Percentiles rank a stretch among this genome's conserved stretches.
Evolutionary conservation across 2,113 vertebrate species (phyloP).

Genomic region (Scopus umbretta): DNA sequence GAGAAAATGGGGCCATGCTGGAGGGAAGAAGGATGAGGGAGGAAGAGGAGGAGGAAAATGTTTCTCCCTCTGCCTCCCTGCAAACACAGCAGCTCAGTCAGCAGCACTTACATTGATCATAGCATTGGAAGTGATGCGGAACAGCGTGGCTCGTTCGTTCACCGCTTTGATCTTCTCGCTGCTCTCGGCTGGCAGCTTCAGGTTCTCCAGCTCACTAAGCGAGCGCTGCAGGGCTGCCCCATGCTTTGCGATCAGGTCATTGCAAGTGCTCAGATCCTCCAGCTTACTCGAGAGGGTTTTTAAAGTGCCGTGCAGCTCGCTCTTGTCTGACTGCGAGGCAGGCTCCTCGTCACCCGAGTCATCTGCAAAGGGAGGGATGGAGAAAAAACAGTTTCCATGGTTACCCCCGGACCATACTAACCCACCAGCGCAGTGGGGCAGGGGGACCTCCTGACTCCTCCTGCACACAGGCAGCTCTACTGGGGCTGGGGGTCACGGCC

Average conservation of each 20-base stretch:
- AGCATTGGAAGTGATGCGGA: conserved; percentile 99
- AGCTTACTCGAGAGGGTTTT: conserved; percentile 90
- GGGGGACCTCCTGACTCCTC: not conserved
- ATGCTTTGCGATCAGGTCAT: conserved; percentile 95
- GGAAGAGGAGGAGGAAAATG: not conserved
- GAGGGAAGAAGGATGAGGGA: not conserved
- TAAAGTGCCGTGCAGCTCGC: conserved; percentile 86
- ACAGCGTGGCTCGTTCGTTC: conserved; percentile 94
- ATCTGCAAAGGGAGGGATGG: conserved; percentile 76
- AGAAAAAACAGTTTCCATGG: conserved; percentile 9
- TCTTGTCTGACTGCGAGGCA: conserved; percentile 86
- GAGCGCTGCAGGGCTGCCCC: conserved; percentile 95
- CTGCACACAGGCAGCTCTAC: accelerated
- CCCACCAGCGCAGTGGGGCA: not conserved
- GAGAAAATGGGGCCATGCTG: accelerated
- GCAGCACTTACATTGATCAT: conserved; percentile 88
- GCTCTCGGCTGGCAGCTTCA: conserved; percentile 84
- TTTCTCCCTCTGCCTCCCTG: not conserved
- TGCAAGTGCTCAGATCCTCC: conserved; percentile 93
- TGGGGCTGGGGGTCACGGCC: accelerated
- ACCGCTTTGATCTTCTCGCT: conserved; percentile 93
- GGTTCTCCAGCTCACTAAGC: conserved; percentile 90
- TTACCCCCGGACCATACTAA: not conserved
- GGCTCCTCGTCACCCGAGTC: conserved; percentile 95
- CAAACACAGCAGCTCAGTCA: not conserved